Evolutionary conservation across 2,888 invertebrate species (phyloP).

Genomic region (Ormyrus thymus): DNA sequence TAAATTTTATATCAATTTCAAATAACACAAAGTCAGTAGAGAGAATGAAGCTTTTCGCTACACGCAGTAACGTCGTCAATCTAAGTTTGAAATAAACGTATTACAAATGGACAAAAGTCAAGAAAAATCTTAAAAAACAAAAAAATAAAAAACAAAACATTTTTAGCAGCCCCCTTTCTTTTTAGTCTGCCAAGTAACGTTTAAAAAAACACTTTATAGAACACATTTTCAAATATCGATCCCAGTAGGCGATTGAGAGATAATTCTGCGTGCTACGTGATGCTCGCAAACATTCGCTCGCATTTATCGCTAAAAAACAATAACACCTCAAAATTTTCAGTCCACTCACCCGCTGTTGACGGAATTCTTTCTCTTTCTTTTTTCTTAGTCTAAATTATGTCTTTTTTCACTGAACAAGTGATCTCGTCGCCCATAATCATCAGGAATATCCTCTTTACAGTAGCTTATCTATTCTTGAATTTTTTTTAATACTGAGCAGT

Average conservation of each 20-base stretch:
- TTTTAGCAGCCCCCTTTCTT: slow-evolving; percentile 41
- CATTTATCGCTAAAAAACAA: slow-evolving; percentile 44
- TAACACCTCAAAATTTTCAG: slow-evolving; percentile 37
- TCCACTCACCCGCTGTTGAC: slow-evolving; percentile 20
- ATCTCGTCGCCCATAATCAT: slow-evolving; percentile 43
- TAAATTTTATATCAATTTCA: slow-evolving; percentile 23
- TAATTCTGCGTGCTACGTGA: slow-evolving; percentile 49
- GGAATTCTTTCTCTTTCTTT: slow-evolving; percentile 18
- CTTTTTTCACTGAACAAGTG: slow-evolving; percentile 39
- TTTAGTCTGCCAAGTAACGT: slow-evolving; percentile 58
- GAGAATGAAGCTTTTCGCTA: slow-evolving; percentile 20
- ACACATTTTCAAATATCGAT: slow-evolving; percentile 65
- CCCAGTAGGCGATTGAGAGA: slow-evolving; percentile 63
- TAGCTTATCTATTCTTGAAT: slow-evolving; percentile 51
- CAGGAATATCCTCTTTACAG: slow-evolving; percentile 39
- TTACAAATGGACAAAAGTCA: neutral
- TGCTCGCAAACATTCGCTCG: slow-evolving; percentile 57
- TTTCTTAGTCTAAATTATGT: slow-evolving; percentile 32
- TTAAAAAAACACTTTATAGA: slow-evolving; percentile 62
- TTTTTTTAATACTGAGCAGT: slow-evolving; percentile 64
- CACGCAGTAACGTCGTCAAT: slow-evolving; percentile 23
- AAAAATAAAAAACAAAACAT: neutral
- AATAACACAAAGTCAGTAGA: slow-evolving; percentile 17
- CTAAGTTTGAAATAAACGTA: neutral
- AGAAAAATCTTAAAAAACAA: neutral